Percentiles rank a stretch among this genome's conserved stretches.
Evolutionary conservation across 1,140 invertebrate species (phyloP).

Genomic region (Microplitis demolitor): DNA sequence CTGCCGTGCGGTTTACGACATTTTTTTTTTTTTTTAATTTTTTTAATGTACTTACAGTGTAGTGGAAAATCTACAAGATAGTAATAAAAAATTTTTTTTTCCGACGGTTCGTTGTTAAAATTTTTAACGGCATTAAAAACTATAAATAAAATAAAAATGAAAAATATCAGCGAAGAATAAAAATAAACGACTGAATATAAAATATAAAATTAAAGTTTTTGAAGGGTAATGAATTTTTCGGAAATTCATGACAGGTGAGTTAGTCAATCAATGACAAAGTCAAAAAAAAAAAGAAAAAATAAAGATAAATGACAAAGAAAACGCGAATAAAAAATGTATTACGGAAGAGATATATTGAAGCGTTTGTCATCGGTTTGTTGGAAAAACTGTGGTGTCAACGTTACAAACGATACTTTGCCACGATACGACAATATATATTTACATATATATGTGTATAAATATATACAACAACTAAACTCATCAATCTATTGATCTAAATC

Average conservation of each 20-base stretch:
- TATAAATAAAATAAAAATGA: too few relatives aligned
- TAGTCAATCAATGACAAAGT: background rate
- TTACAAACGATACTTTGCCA: constrained; percentile 6
- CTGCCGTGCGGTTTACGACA: constrained; percentile 10
- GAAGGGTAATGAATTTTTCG: background rate
- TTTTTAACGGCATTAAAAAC: too few relatives aligned
- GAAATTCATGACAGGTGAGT: background rate
- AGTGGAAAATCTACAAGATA: too few relatives aligned
- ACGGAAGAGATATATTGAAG: constrained; percentile 13
- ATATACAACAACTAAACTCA: background rate
- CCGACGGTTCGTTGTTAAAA: too few relatives aligned
- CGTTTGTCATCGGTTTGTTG: constrained; percentile 19
- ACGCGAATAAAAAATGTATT: background rate
- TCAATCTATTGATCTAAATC: constrained; percentile 14
- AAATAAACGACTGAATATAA: too few relatives aligned
- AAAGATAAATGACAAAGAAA: constrained; percentile 11
- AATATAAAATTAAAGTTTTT: background rate
- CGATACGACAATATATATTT: background rate
- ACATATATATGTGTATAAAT: too few relatives aligned
- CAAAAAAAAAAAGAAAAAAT: background rate
- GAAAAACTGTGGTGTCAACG: constrained; percentile 1
- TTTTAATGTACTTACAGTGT: too few relatives aligned
- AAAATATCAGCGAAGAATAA: too few relatives aligned
- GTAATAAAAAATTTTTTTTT: too few relatives aligned
- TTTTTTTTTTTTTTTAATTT: too few relatives aligned